Conservation (phyloP, 1,140 invertebrate genomes). For the Drosophila persimilis region DNA sequence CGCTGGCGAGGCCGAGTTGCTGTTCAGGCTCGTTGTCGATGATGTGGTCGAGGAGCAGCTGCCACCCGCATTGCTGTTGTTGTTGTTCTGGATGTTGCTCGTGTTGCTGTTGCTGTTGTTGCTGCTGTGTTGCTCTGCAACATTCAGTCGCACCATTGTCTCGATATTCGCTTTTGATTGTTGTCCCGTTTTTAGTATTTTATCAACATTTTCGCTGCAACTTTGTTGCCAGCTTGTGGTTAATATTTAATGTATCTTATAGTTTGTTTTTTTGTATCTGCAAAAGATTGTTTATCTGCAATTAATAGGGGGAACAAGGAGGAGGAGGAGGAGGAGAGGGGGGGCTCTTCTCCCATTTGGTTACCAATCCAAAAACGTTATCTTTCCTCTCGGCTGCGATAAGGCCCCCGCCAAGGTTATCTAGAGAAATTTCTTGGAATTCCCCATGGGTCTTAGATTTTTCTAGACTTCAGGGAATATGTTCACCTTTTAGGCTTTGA, state of each 20-base stretch:
- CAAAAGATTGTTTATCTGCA: slow-evolving; percentile 55
- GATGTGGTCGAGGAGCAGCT: slow-evolving; percentile 62
- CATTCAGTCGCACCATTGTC: slow-evolving; percentile 78
- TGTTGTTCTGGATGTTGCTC: slow-evolving; percentile 14
- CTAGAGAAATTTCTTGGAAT: slow-evolving; percentile 10
- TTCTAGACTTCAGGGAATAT: neutral
- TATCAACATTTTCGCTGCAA: slow-evolving; percentile 46
- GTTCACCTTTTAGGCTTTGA: too few relatives aligned
- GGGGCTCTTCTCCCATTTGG: slow-evolving; percentile 11
- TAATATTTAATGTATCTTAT: slow-evolving; percentile 13
- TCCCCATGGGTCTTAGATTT: neutral
- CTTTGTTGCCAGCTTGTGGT: slow-evolving; percentile 33
- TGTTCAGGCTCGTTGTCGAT: slow-evolving; percentile 69
- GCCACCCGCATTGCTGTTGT: slow-evolving; percentile 53
- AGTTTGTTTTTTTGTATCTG: slow-evolving; percentile 54
- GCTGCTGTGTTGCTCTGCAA: slow-evolving; percentile 65
- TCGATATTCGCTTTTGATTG: neutral
- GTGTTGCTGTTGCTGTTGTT: slow-evolving; percentile 44
- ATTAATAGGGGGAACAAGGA: slow-evolving; percentile 46
- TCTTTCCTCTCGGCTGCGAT: slow-evolving; percentile 45
- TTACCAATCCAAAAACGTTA: slow-evolving; percentile 50
- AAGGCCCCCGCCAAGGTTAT: slow-evolving; percentile 42
- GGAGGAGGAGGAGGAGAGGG: neutral
- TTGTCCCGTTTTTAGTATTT: slow-evolving; percentile 25
- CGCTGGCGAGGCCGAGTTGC: slow-evolving; percentile 55